Percentiles rank a stretch among this genome's conserved stretches.
Conservation (phyloP, 2,888 invertebrate genomes). For the Cetonia aurata region DNA sequence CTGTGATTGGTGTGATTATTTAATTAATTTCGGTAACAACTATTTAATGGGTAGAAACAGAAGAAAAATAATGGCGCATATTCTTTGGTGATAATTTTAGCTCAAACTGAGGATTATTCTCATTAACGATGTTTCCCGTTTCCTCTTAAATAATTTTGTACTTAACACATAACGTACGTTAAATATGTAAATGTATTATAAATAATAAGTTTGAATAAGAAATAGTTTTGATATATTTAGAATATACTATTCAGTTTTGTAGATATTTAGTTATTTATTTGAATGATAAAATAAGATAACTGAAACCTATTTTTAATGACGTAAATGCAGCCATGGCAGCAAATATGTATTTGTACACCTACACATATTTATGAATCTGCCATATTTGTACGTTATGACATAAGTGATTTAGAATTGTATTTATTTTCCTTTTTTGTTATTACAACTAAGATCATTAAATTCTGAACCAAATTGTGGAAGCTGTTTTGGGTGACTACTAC, state of each 20-base stretch:
- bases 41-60: no score
- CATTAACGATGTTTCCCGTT: constrained; percentile 1
- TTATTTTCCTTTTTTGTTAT: constrained; percentile 41
- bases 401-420: constrained; percentile 42
- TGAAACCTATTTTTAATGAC: neutral
- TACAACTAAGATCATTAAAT: constrained; percentile 16
- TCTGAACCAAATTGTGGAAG: constrained; percentile 42
- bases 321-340: constrained; percentile 16
- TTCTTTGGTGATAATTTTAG: neutral
- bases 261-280: constrained; percentile 23
- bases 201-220: constrained; percentile 14
- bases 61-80: neutral
- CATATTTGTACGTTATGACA: constrained; percentile 46
- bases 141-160: constrained; percentile 6
- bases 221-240: constrained; percentile 4
- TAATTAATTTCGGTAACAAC: no score
- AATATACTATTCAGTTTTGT: constrained; percentile 13
- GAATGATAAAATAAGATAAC: neutral
- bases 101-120: neutral
- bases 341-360: constrained; percentile 23
- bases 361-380: constrained; percentile 24
- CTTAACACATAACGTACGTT: neutral
- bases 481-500: constrained; percentile 50
- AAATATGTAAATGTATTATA: constrained; percentile 5
- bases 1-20: no score